Conservation (phyloP, 2,113 vertebrate species). For the Nicator chloris region DNA sequence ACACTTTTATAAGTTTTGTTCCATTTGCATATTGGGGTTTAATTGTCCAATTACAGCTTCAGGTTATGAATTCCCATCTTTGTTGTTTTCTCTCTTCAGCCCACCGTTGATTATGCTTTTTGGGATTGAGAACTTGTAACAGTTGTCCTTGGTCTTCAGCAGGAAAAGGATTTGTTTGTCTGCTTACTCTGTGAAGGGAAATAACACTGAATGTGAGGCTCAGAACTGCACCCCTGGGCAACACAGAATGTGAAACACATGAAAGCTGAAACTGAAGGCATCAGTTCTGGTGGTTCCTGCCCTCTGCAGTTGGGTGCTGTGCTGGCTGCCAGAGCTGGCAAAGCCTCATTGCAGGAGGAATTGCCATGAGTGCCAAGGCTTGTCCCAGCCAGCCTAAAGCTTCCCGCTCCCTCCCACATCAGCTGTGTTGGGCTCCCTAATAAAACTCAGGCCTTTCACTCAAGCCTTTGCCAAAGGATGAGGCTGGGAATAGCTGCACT, state of each 20-base stretch:
- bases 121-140: too few species aligned
- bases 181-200: too few species aligned
- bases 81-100: background rate
- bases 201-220: background rate
- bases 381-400: background rate
- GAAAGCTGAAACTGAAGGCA: background rate
- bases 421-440: background rate
- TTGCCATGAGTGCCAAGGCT: background rate
- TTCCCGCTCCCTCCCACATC: background rate
- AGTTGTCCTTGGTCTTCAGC: background rate
- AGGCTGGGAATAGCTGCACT: background rate
- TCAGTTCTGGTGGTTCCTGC: background rate
- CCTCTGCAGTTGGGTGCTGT: background rate
- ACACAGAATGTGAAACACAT: background rate
- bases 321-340: background rate
- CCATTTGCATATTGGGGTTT: too few species aligned
- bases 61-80: background rate
- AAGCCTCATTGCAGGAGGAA: background rate
- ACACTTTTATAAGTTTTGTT: too few species aligned
- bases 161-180: background rate
- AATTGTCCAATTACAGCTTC: background rate
- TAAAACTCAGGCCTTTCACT: background rate
- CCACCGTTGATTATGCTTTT: background rate
- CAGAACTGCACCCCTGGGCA: background rate
- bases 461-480: background rate